Conservation (phyloP, 2,888 invertebrate genomes). For the Cerastis rubricosa region DNA sequence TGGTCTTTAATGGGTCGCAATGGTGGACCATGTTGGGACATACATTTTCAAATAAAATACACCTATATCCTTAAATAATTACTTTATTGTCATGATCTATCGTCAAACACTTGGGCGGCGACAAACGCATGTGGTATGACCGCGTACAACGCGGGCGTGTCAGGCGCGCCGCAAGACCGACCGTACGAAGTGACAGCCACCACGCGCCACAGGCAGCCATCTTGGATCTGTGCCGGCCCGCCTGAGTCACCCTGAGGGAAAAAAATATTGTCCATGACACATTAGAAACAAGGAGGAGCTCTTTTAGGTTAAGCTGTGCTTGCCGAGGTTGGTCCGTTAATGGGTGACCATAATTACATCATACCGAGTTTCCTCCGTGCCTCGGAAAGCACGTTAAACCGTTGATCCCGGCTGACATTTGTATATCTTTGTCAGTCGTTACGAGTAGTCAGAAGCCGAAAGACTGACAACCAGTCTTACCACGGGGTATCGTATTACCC, state of each 20-base stretch:
- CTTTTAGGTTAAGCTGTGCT: too few species aligned
- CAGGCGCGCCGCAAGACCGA: conserved; percentile 82
- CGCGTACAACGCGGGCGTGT: conserved; percentile 85
- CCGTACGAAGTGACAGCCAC: conserved; percentile 86
- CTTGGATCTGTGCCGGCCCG: conserved; percentile 84
- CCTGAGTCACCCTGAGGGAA: conserved; percentile 85
- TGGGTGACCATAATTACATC: too few species aligned
- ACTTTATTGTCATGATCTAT: conserved; percentile 20
- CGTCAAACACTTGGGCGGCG: conserved; percentile 67
- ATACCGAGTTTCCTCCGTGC: too few species aligned
- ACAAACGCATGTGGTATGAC: conserved; percentile 72
- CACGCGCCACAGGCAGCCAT: conserved; percentile 84
- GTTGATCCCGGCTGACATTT: too few species aligned
- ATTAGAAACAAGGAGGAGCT: too few species aligned
- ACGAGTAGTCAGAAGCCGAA: too few species aligned
- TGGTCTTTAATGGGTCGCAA: neutral
- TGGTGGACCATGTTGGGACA: neutral
- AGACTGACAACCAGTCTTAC: too few species aligned
- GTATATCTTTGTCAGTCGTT: too few species aligned
- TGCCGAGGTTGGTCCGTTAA: too few species aligned
- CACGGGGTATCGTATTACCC: too few species aligned
- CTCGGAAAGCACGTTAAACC: too few species aligned
- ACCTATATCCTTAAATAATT: neutral
- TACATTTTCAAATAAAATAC: neutral
- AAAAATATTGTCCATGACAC: too few species aligned